These are phyloP conservation scores for Stegodyphus dumicola DNA, from an alignment of 1,140 invertebrate genomes.

Conservation along the genomic window DNA sequence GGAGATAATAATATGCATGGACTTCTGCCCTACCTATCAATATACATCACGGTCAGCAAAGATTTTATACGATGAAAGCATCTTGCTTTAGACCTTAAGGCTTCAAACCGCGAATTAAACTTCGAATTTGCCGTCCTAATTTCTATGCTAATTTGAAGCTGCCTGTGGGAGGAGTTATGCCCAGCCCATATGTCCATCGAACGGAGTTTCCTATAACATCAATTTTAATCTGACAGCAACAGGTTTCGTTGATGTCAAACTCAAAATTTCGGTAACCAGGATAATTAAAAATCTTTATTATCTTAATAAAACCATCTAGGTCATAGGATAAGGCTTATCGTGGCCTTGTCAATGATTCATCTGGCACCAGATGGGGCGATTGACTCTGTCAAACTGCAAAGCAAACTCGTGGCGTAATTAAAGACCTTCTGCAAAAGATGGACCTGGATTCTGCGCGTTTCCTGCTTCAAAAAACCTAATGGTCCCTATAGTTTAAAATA, in stretches of 20 bases:
- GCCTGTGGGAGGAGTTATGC: conserved; percentile 13
- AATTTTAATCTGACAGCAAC: conserved; percentile 38
- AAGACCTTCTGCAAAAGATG: neutral
- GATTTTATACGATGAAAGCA: neutral
- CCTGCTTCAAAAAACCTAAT: too few species aligned
- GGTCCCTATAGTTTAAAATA: too few species aligned
- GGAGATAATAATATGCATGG: conserved; percentile 8
- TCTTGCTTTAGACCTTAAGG: neutral
- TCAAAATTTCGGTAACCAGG: neutral
- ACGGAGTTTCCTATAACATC: conserved; percentile 12
- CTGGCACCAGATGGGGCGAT: conserved; percentile 10
- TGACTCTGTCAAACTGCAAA: neutral
- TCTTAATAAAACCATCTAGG: conserved; percentile 22
- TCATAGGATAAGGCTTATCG: neutral
- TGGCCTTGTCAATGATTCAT: neutral
- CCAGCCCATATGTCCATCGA: neutral
- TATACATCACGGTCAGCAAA: conserved; percentile 1
- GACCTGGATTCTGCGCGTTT: too few species aligned
- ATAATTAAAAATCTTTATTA: conserved; percentile 40
- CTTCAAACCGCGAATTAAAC: conserved; percentile 38
- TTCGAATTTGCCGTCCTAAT: conserved; percentile 27
- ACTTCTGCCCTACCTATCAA: conserved; percentile 14
- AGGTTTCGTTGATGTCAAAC: conserved; percentile 36
- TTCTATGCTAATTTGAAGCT: conserved; percentile 45
- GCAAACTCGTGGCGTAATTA: neutral